Evolutionary conservation across 2,888 invertebrate genomes (phyloP), one percentile per base, ranked within the genome.

Genomic region (Zygaena filipendulae): DNA sequence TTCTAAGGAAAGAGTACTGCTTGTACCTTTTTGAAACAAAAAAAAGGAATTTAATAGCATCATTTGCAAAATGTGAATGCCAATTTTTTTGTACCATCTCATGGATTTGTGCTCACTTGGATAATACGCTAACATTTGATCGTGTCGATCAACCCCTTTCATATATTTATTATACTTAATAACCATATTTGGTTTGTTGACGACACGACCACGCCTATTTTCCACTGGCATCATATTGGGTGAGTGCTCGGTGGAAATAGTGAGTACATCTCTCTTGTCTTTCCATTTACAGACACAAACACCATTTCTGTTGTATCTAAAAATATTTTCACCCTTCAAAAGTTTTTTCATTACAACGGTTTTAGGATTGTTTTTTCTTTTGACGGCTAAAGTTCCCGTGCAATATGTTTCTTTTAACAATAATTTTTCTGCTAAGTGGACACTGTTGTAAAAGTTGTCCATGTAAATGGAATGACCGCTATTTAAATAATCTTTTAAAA

Each of bases 261-360:
- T 30, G 13, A 26, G 20, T 11, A 33, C 33, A 13, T 30, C 33
- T 26, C 30, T 26, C 10, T 33, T 30, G 10, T 30, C 30, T 30
- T 30, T 33, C 26, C 30, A 33, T 19, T 33, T 30, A 21, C 10
- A 6, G 9, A 30, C 21, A 21, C 30, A 27, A 9, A 30, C 27
- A 33, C 30, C 33, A 8, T 33, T 30, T 21, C 27, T 20, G 7
- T 33, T 33, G 2, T 16, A 13, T 1, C 16, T 23, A 21, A 2
- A 27, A 10, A 27, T 23, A 13, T 10, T 19, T 14, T 29, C 16
- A 27, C 33, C 26, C 14, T 18, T 22, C 6, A 9, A 14, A 14
- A 25, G 21, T 18, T 30, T 11, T 22, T 27, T 33, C 29, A 8
- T 20, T 7, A n/a, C 3, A n/a, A 20, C 20, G n/a, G 8, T 20